Evolutionary conservation across 2,888 invertebrate genomes (phyloP).

Genomic region (Spilarctia lutea): DNA sequence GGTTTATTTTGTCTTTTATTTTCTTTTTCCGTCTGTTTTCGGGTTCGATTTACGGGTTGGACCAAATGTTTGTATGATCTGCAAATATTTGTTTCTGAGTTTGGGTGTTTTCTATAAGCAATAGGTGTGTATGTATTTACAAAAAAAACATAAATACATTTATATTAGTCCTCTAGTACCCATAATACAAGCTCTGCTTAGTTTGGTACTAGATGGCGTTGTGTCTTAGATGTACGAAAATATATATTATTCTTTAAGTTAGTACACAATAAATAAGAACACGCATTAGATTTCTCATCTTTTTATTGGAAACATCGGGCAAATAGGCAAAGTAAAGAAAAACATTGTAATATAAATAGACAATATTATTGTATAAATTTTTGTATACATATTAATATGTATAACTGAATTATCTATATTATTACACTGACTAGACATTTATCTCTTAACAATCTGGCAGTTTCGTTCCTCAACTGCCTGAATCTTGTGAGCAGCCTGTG

Average conservation of each 20-base stretch:
- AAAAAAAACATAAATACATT: too few species aligned
- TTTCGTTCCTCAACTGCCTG: slow-evolving; percentile 81
- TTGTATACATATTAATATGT: slow-evolving; percentile 83
- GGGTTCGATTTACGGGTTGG: too few species aligned
- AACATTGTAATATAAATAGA: slow-evolving; percentile 77
- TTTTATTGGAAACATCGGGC: slow-evolving; percentile 47
- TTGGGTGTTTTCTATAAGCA: too few species aligned
- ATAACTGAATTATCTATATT: slow-evolving; percentile 78
- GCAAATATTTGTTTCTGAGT: too few species aligned
- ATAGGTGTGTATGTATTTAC: too few species aligned
- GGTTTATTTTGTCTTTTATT: not conserved
- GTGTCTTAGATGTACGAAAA: too few species aligned
- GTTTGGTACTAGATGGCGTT: too few species aligned
- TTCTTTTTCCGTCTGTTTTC: not conserved
- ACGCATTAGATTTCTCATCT: slow-evolving; percentile 19
- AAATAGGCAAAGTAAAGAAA: slow-evolving; percentile 58
- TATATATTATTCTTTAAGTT: not conserved
- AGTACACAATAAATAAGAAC: slow-evolving; percentile 25
- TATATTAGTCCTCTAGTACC: too few species aligned
- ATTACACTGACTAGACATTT: slow-evolving; percentile 80
- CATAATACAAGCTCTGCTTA: too few species aligned
- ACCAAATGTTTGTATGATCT: too few species aligned
- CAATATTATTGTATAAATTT: slow-evolving; percentile 85
- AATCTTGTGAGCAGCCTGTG: slow-evolving; percentile 84
- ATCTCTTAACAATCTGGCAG: slow-evolving; percentile 74